Percentiles rank a stretch among this genome's conserved stretches.
Evolutionary conservation across 2,797 vertebrate genomes (phyloP).

Genomic region (Oryzias dopingdopingensis): DNA sequence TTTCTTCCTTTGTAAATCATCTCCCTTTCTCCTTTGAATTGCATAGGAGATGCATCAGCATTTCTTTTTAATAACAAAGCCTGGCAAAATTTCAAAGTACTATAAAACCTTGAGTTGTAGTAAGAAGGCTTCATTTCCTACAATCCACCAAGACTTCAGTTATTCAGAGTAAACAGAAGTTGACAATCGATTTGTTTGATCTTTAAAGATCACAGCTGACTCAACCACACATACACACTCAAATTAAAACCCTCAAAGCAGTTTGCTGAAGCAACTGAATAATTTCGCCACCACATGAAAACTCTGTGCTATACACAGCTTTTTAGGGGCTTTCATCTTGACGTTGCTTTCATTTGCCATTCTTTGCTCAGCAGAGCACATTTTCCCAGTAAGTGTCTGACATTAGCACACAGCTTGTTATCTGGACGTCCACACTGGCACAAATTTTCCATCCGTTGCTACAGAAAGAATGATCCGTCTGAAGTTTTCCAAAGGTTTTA

Average conservation of each 20-base stretch:
- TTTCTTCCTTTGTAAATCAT: not conserved
- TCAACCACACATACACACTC: constrained; percentile 27
- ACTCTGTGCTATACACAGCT: constrained; percentile 18
- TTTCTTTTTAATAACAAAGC: constrained; percentile 20
- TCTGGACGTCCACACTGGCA: constrained; percentile 35
- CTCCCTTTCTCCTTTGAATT: constrained; percentile 20
- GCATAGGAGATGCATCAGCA: constrained; percentile 13
- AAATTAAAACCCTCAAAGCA: constrained; percentile 30
- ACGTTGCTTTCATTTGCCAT: constrained; percentile 53
- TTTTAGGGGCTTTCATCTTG: constrained; percentile 55
- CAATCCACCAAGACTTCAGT: constrained; percentile 15
- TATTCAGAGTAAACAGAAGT: constrained; percentile 16
- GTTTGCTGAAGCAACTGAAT: constrained; percentile 57
- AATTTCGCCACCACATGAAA: constrained; percentile 51
- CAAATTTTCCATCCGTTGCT: constrained; percentile 34
- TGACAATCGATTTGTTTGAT: constrained; percentile 55
- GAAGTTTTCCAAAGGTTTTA: constrained; percentile 29
- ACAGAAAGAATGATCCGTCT: constrained; percentile 27
- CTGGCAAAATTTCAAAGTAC: constrained; percentile 30
- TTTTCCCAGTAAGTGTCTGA: constrained; percentile 48
- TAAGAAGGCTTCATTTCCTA: constrained; percentile 9
- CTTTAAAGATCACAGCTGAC: constrained; percentile 46
- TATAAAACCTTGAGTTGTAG: constrained; percentile 12
- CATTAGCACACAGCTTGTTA: constrained; percentile 48
- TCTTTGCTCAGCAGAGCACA: constrained; percentile 38